Evolutionary conservation across 2,888 invertebrate genomes (phyloP), one percentile per base, ranked within the genome.

Genomic region (Dorcus parallelipipedus): DNA sequence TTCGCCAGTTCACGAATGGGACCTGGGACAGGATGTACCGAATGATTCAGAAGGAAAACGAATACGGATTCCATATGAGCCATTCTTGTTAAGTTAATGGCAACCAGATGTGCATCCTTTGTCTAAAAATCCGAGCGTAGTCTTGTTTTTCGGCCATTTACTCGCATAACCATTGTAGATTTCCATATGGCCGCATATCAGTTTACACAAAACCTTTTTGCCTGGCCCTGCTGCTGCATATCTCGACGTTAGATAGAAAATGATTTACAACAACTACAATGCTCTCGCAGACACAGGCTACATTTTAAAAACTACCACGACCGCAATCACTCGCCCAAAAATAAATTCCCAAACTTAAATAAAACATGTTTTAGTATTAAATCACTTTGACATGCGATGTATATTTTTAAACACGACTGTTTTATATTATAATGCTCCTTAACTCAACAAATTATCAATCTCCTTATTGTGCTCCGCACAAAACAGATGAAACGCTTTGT

Each of bases 101-200:
- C 63, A 64, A 64, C 67, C 71, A 71, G 69, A 71, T 71, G 71
- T 70, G 67, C 55, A 65, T 66, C 67, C 68, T 71, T 71, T 69
- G 69, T 71, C 67, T 70, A 67, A 66, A 68, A 68, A 67, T 67
- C 67, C 66, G 64, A 67, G 64, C 65, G 64, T 59, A 61, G 65
- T 63, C 66, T 63, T 67, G 69, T 71, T 69, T 71, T 71, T 68
- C 69, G 64, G 64, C 65, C 63, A 64, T 62, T 64, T 69, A 71
- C 72, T 70, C 69, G 61, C 64, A 71, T 70, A 72, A 69, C 71
- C 66, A 73, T 73, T 73, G 71, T 73, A 65, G 57, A 66, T 57
- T 60, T 68, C 66, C 71, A 71, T 68, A 68, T 71, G 71, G 69
- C 62, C 43, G 48, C 58, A 54, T 69, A 71, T 71, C 71, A 60